Percentiles rank a stretch among this genome's conserved stretches.
Conservation (phyloP, 2,888 invertebrate genomes). For the Sepiola atlantica region DNA sequence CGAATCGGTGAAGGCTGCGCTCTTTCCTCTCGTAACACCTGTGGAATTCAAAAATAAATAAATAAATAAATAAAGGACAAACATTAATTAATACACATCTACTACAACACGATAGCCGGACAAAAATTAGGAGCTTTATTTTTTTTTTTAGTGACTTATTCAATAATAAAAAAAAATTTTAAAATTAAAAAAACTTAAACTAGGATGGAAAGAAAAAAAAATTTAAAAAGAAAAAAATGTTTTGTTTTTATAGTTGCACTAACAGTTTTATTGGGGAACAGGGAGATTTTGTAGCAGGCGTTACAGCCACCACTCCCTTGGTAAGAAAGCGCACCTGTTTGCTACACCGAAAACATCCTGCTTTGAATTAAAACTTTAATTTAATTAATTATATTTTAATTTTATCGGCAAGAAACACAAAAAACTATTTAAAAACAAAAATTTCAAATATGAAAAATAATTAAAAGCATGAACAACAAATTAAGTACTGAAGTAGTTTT, state of each 20-base stretch:
- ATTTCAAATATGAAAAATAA: no score
- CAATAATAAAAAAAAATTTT: not conserved
- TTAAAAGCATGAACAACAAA: not conserved
- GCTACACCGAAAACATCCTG: no score
- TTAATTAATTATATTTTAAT: not conserved
- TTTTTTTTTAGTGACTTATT: not conserved
- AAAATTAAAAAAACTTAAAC: not conserved
- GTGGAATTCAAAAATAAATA: conserved; percentile 6
- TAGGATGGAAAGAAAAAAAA: not conserved
- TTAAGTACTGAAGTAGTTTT: no score
- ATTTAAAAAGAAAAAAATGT: not conserved
- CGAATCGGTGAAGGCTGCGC: not conserved
- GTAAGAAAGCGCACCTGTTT: no score
- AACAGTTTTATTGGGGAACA: not conserved
- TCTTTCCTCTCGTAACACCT: not conserved
- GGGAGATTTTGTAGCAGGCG: not conserved
- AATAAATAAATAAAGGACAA: not conserved
- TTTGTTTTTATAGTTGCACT: not conserved
- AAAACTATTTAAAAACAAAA: not conserved
- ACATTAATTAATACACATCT: not conserved
- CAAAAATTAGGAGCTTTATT: not conserved
- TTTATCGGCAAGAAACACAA: not conserved
- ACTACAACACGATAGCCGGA: not conserved
- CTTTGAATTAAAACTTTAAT: not conserved
- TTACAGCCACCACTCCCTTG: not conserved